Conservation (phyloP, 2,113 vertebrate species). For the Seriola quinqueradiata region DNA sequence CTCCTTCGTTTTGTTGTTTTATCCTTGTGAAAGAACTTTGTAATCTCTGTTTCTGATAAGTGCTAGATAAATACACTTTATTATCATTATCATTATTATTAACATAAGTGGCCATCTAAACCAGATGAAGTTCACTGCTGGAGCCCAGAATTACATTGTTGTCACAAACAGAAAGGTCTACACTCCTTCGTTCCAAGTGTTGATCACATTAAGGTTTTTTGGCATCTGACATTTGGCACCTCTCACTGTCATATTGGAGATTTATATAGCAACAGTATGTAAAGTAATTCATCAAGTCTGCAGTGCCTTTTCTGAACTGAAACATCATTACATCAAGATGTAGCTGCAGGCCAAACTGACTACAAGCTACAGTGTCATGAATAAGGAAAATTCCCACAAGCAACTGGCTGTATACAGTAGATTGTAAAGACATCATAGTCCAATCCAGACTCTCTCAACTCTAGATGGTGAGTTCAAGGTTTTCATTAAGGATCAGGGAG, state of each 20-base stretch:
- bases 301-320: constrained; percentile 17
- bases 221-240: not conserved
- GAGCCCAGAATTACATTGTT: not conserved
- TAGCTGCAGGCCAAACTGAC: not conserved
- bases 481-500: not conserved
- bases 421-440: not conserved
- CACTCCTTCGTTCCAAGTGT: not conserved
- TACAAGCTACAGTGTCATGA: constrained; percentile 3
- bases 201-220: constrained; percentile 12
- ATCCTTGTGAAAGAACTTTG: too few relatives aligned
- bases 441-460: not conserved
- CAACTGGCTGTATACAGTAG: not conserved
- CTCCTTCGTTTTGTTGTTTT: too few relatives aligned
- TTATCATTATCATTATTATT: too few relatives aligned
- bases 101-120: too few relatives aligned
- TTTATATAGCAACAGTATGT: constrained; percentile 18
- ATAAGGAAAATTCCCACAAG: constrained; percentile 7
- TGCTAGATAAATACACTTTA: too few relatives aligned
- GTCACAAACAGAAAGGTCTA: not conserved
- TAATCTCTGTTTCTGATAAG: too few relatives aligned
- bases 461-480: not conserved
- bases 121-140: not conserved
- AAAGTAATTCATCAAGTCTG: not conserved
- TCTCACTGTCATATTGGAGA: not conserved
- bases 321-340: not conserved